Percentiles rank a stretch among this genome's conserved stretches.
Evolutionary conservation across 2,797 vertebrate species (phyloP).

Genomic region (Sternarchorhynchus goeldii): DNA sequence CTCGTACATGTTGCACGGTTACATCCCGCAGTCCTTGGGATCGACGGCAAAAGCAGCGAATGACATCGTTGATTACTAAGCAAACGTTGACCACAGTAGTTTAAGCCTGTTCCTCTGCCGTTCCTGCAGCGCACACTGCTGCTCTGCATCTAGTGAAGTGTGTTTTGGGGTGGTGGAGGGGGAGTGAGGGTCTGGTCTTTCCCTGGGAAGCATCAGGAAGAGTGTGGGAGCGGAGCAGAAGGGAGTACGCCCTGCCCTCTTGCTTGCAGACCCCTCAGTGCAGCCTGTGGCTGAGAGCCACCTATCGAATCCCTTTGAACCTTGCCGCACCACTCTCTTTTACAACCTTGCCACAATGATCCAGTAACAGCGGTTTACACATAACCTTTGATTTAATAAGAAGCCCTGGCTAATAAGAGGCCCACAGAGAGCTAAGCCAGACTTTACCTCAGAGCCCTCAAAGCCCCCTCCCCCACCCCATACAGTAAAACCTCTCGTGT

Average conservation of each 20-base stretch:
- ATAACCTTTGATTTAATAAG: slow-evolving; percentile 67
- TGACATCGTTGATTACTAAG: too few relatives aligned
- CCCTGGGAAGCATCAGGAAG: not conserved
- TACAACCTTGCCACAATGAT: slow-evolving; percentile 71
- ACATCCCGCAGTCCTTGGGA: too few relatives aligned
- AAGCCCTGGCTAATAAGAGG: slow-evolving; percentile 61
- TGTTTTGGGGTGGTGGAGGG: not conserved
- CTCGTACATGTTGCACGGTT: too few relatives aligned
- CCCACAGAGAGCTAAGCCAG: slow-evolving; percentile 55
- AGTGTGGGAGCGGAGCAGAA: slow-evolving; percentile 1
- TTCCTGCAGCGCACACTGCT: not conserved
- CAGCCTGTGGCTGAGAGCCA: slow-evolving; percentile 67
- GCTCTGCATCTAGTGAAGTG: slow-evolving; percentile 10
- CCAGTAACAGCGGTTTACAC: slow-evolving; percentile 71
- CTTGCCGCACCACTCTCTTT: slow-evolving; percentile 66
- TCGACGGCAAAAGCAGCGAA: too few relatives aligned
- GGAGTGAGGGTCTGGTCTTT: not conserved
- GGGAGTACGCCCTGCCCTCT: slow-evolving; percentile 23
- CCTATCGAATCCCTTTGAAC: slow-evolving; percentile 70
- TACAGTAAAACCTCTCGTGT: slow-evolving; percentile 30
- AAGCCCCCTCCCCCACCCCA: slow-evolving; percentile 27
- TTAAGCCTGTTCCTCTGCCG: not conserved
- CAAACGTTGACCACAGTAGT: too few relatives aligned
- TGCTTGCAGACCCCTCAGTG: slow-evolving; percentile 34
- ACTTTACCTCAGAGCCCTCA: slow-evolving; percentile 66